These are phyloP conservation scores for Drosophila affinis DNA, from an alignment of 2,888 invertebrate species.

Conservation along the genomic window DNA sequence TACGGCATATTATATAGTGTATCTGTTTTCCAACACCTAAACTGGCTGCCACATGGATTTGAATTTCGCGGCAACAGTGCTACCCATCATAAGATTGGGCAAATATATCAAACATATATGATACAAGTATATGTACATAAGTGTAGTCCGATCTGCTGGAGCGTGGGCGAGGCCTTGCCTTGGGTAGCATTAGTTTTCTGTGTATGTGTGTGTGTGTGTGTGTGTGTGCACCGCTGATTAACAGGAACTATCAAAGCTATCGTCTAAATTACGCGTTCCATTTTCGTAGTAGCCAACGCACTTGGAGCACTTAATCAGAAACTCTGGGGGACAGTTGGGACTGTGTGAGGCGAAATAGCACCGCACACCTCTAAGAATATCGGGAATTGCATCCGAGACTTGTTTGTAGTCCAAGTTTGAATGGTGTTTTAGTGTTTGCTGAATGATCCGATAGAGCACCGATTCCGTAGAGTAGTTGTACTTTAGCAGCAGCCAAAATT, in stretches of 20 bases:
- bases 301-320: constrained; percentile 3
- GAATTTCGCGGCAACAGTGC: too few species aligned
- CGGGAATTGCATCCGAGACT: not conserved
- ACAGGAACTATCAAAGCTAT: constrained; percentile 24
- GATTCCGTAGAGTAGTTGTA: constrained; percentile 52
- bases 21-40: too few species aligned
- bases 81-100: too few species aligned
- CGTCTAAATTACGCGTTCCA: not conserved
- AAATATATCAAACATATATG: not conserved
- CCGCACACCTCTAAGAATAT: constrained; percentile 10
- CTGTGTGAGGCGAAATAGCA: constrained; percentile 6
- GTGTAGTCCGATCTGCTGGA: constrained; percentile 23
- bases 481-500: constrained; percentile 4
- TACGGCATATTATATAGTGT: too few species aligned
- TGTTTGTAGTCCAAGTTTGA: not conserved
- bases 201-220: constrained; percentile 60
- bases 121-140: not conserved
- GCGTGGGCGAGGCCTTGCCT: constrained; percentile 58
- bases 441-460: constrained; percentile 47
- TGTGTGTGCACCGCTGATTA: constrained; percentile 57
- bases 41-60: too few species aligned
- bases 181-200: constrained; percentile 44
- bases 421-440: constrained; percentile 1
- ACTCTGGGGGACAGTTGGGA: constrained; percentile 5
- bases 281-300: constrained; percentile 16